These are phyloP conservation scores for Cotesia glomerata DNA, from an alignment of 1,140 invertebrate genomes.

Conservation along the genomic window DNA sequence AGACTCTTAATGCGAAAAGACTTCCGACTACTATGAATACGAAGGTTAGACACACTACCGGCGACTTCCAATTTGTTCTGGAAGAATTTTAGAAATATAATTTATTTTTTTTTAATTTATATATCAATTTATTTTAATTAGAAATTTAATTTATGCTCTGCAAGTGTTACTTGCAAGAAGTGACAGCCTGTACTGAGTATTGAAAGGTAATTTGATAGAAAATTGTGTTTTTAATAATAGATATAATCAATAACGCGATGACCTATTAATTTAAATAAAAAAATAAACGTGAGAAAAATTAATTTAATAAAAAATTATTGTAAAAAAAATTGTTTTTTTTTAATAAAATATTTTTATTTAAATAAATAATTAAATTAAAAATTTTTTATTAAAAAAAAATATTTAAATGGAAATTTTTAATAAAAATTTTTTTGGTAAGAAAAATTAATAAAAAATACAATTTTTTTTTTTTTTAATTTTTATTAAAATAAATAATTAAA, in stretches of 20 bases:
- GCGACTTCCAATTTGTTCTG: constrained; percentile 45
- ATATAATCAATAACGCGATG: constrained; percentile 29
- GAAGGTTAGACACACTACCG: constrained; percentile 39
- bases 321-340: not conserved
- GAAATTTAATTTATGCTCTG: too few relatives aligned
- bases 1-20: constrained; percentile 39
- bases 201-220: not conserved
- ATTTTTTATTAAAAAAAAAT: too few relatives aligned
- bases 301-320: not conserved
- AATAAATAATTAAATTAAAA: too few relatives aligned
- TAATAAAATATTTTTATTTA: too few relatives aligned
- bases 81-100: constrained; percentile 4
- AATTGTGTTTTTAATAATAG: constrained; percentile 17
- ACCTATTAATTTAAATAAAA: constrained; percentile 4
- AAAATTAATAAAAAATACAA: too few relatives aligned
- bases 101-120: not conserved
- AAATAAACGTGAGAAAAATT: not conserved
- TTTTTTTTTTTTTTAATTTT: too few relatives aligned
- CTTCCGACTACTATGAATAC: constrained; percentile 36
- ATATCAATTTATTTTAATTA: not conserved
- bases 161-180: not conserved
- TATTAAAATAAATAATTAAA: too few relatives aligned
- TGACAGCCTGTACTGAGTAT: not conserved
- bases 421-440: too few relatives aligned
- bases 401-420: too few relatives aligned